Conservation (phyloP, 2,113 vertebrate species). For the Aleadryas rufinucha region DNA sequence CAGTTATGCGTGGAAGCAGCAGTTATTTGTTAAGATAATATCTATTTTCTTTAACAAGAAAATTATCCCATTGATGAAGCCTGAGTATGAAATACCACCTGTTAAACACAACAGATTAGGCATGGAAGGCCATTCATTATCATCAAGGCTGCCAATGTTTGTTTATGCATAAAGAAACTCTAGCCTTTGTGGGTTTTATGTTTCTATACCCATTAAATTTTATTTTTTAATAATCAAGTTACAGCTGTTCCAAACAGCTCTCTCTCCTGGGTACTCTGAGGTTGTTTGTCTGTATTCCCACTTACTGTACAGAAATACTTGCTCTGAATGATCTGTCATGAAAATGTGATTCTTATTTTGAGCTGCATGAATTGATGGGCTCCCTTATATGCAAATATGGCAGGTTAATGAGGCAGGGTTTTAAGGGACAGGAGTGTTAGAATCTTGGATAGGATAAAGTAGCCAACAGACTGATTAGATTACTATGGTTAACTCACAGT, state of each 20-base stretch:
- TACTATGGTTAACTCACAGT: neutral
- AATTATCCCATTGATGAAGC: slow-evolving; percentile 7
- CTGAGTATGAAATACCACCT: slow-evolving; percentile 1
- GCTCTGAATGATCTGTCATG: neutral
- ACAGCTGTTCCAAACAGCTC: slow-evolving; percentile 22
- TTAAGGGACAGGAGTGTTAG: neutral
- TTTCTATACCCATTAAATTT: slow-evolving; percentile 20
- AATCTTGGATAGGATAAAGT: neutral
- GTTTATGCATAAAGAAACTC: neutral
- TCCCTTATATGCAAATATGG: neutral
- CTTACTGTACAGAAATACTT: neutral
- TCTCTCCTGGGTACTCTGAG: neutral
- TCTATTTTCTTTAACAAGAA: neutral
- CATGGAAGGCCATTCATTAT: neutral
- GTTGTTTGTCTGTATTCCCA: neutral
- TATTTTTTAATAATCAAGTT: slow-evolving; percentile 51
- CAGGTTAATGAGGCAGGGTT: neutral
- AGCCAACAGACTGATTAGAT: neutral
- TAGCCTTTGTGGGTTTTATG: neutral
- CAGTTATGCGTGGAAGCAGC: neutral
- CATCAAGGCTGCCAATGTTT: neutral
- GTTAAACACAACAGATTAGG: neutral
- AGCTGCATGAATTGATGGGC: neutral
- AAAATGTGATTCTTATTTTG: neutral
- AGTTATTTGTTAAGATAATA: neutral